Percentiles rank a stretch among this genome's conserved stretches.
phyloP scores from a whole-genome alignment of 2,113 vertebrate species.

The Phycodurus eques region DNA sequence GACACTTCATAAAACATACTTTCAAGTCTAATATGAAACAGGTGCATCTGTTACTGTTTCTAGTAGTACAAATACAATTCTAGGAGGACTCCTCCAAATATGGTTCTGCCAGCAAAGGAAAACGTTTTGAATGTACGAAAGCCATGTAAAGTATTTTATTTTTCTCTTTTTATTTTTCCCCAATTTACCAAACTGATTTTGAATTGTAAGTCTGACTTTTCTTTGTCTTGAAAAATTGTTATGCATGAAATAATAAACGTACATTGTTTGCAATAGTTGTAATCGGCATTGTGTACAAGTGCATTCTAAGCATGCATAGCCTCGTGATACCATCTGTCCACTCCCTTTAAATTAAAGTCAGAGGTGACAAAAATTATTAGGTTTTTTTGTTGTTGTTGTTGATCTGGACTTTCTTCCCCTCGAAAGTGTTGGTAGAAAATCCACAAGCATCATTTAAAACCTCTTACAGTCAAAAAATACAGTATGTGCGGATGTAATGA shows the following conservation, averaged over 20 bases:
- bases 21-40: constrained; percentile 5
- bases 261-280: background rate
- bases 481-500: constrained; percentile 13
- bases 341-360: background rate
- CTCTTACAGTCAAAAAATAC: background rate
- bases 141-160: background rate
- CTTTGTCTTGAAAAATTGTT: background rate
- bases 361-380: background rate
- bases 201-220: too few relatives aligned
- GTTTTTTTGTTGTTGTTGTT: background rate
- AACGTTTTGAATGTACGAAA: background rate
- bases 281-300: background rate
- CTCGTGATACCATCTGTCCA: background rate
- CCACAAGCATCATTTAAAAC: background rate
- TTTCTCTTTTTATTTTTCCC: background rate
- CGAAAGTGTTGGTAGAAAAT: background rate
- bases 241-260: background rate
- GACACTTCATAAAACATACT: constrained; percentile 6
- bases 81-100: background rate
- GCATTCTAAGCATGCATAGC: background rate
- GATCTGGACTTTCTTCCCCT: background rate
- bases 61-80: background rate
- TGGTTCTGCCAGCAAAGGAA: background rate
- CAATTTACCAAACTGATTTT: background rate
- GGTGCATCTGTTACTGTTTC: background rate